Conservation (phyloP, 2,113 vertebrate genomes). For the Vimba vimba region DNA sequence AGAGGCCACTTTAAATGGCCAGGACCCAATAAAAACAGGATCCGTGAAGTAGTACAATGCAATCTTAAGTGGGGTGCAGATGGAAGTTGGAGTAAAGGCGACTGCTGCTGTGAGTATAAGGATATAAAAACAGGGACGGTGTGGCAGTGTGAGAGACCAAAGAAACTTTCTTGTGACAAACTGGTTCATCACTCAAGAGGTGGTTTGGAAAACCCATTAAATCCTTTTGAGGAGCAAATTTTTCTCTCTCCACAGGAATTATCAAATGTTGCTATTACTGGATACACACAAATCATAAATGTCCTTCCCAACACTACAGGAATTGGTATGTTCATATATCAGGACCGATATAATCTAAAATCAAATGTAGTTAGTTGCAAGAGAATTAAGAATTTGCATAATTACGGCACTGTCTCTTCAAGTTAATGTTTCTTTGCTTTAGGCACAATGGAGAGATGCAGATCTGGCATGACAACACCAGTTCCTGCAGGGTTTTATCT, state of each 20-base stretch:
- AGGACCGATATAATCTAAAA: neutral
- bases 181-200: neutral
- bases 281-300: neutral
- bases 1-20: neutral
- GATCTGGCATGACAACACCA: conserved; percentile 12
- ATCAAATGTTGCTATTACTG: neutral
- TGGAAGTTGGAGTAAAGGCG: neutral
- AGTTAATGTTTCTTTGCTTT: neutral
- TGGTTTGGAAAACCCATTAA: neutral
- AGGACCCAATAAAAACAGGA: neutral
- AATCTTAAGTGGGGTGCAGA: conserved; percentile 16
- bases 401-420: neutral
- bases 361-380: neutral
- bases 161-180: conserved; percentile 21
- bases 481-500: conserved; percentile 7
- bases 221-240: neutral
- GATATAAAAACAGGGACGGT: neutral
- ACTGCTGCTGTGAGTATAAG: conserved; percentile 27
- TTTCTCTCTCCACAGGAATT: no score
- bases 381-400: neutral
- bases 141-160: neutral
- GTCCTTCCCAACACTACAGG: neutral
- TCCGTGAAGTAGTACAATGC: neutral
- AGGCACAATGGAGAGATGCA: conserved; percentile 8
- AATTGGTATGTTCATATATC: neutral